A percentile compares a stretch with the other conserved stretches of the same genome.
phyloP scores from a whole-genome alignment of 2,888 invertebrate genomes.

The Orgyia antiqua region DNA sequence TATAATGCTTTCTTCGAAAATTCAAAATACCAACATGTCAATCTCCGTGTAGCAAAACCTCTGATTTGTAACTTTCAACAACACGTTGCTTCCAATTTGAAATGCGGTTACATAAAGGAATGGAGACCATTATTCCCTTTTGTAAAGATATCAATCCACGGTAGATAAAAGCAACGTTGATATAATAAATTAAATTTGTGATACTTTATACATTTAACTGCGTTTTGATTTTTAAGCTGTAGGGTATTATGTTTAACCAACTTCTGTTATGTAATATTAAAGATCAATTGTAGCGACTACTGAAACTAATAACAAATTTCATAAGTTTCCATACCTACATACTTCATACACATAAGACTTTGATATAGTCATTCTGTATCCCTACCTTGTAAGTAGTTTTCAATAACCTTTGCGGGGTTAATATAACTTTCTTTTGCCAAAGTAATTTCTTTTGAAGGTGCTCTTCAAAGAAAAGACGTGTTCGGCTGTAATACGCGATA shows the following conservation, averaged over 20 bases:
- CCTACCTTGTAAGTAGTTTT: neutral
- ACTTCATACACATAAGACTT: no score
- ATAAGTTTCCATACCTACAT: no score
- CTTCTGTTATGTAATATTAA: no score
- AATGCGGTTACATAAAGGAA: slow-evolving; percentile 32
- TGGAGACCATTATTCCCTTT: slow-evolving; percentile 23
- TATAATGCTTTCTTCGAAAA: no score
- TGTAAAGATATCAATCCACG: slow-evolving; percentile 26
- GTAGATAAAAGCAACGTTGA: slow-evolving; percentile 21
- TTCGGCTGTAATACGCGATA: slow-evolving; percentile 10
- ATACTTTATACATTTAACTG: no score
- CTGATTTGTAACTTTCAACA: slow-evolving; percentile 22
- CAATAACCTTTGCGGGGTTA: neutral
- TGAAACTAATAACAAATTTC: no score
- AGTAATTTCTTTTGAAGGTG: slow-evolving; percentile 13
- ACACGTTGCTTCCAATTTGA: slow-evolving; percentile 24
- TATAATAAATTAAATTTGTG: neutral
- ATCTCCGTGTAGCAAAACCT: neutral
- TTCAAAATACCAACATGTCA: no score
- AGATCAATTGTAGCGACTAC: no score
- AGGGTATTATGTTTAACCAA: no score
- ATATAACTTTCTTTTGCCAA: slow-evolving; percentile 5
- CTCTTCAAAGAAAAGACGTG: slow-evolving; percentile 15
- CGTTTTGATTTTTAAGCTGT: no score
- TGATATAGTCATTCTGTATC: no score